Evolutionary conservation across 1,140 invertebrate genomes (phyloP).

Genomic region (Chymomyza costata): DNA sequence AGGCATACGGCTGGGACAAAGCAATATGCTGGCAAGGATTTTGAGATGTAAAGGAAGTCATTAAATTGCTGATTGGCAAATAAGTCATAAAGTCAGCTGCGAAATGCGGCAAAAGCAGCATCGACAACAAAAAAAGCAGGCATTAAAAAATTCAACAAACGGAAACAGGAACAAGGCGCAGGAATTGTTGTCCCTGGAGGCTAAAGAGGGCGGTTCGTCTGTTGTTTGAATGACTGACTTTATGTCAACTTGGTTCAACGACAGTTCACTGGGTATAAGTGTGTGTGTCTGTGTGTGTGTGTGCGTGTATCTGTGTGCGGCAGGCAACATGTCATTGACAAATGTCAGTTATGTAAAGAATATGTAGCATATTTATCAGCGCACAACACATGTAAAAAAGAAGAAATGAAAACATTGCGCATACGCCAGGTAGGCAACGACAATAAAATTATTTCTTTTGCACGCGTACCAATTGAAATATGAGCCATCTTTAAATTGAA

Average conservation of each 20-base stretch:
- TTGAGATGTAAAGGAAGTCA: too few species aligned
- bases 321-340: conserved; percentile 53
- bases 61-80: conserved; percentile 32
- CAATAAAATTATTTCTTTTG: conserved; percentile 26
- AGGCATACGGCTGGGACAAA: conserved; percentile 10
- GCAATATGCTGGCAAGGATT: too few species aligned
- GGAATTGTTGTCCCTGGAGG: conserved; percentile 1
- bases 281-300: conserved; percentile 4
- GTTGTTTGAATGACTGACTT: conserved; percentile 11
- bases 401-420: background rate
- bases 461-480: conserved; percentile 43
- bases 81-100: conserved; percentile 23
- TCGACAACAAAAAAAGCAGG: conserved; percentile 2
- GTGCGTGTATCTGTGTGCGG: conserved; percentile 1
- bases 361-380: conserved; percentile 46
- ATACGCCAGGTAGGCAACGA: background rate
- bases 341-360: conserved; percentile 49
- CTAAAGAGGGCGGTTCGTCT: background rate
- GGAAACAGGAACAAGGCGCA: background rate
- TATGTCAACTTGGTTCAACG: conserved; percentile 37
- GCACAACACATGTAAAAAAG: conserved; percentile 1
- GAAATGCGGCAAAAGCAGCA: background rate
- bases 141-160: conserved; percentile 3
- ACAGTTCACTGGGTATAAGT: conserved; percentile 14
- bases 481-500: conserved; percentile 46